Conservation (phyloP, 2,113 vertebrate species). For the Anoplopoma fimbria region DNA sequence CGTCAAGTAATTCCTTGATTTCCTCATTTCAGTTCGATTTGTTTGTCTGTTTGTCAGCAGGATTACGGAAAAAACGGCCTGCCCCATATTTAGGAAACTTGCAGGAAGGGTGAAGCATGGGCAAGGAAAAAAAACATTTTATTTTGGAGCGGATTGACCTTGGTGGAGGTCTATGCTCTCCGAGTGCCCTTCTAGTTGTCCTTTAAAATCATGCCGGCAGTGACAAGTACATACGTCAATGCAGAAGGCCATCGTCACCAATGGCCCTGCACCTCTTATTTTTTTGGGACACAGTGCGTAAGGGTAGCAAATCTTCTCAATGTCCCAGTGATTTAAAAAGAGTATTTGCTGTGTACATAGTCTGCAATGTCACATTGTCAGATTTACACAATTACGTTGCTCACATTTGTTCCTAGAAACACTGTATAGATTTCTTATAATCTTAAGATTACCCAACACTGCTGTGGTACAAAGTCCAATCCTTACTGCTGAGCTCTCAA, state of each 20-base stretch:
- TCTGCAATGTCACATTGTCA: not conserved
- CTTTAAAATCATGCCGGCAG: not conserved
- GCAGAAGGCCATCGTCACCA: no score
- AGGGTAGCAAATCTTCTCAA: not conserved
- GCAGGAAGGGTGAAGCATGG: not conserved
- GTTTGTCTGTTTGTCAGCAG: not conserved
- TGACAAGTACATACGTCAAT: no score
- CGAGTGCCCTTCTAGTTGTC: not conserved
- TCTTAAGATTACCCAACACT: not conserved
- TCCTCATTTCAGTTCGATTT: no score
- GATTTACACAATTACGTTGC: not conserved
- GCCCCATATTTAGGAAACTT: no score
- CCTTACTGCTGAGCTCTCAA: constrained; percentile 1
- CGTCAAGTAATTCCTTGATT: no score
- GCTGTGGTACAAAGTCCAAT: constrained; percentile 19
- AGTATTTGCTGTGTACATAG: not conserved
- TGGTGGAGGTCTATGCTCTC: not conserved
- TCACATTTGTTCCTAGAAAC: constrained; percentile 15
- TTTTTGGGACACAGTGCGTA: not conserved
- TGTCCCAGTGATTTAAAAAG: not conserved
- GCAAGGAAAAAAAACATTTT: not conserved
- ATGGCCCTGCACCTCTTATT: no score
- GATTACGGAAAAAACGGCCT: not conserved
- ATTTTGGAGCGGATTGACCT: not conserved
- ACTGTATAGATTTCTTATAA: constrained; percentile 3